Evolutionary conservation across 2,797 vertebrate genomes (phyloP).

Genomic region (Syndactyla subalaris): DNA sequence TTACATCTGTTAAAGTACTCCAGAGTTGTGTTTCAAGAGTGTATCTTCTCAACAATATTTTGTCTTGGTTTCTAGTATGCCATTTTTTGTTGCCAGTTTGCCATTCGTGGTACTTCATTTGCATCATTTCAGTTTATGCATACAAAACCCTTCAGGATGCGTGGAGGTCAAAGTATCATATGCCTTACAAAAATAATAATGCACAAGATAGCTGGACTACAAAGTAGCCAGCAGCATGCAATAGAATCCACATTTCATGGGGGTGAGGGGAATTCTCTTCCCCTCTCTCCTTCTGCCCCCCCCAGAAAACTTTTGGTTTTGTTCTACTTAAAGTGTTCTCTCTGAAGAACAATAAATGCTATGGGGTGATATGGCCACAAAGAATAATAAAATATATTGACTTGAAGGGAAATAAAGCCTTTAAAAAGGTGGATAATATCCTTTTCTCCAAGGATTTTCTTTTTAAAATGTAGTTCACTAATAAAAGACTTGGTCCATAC

Average conservation of each 20-base stretch:
- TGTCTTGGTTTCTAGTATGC: neutral
- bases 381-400: neutral
- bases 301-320: neutral
- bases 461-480: neutral
- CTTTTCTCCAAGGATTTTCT: neutral
- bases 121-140: neutral
- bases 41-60: neutral
- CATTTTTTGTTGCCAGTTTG: slow-evolving; percentile 4
- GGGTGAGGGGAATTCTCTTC: neutral
- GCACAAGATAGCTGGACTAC: neutral
- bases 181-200: slow-evolving; percentile 39
- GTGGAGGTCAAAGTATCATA: neutral
- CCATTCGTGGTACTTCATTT: neutral
- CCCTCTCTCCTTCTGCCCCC: neutral
- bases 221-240: neutral
- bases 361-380: neutral
- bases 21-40: neutral
- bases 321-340: neutral
- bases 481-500: neutral
- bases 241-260: neutral
- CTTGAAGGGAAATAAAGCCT: neutral
- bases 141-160: neutral
- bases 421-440: neutral
- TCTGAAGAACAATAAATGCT: neutral
- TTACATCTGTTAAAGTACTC: neutral